Conservation (phyloP, 2,797 vertebrate genomes). For the Eptatretus atami region DNA sequence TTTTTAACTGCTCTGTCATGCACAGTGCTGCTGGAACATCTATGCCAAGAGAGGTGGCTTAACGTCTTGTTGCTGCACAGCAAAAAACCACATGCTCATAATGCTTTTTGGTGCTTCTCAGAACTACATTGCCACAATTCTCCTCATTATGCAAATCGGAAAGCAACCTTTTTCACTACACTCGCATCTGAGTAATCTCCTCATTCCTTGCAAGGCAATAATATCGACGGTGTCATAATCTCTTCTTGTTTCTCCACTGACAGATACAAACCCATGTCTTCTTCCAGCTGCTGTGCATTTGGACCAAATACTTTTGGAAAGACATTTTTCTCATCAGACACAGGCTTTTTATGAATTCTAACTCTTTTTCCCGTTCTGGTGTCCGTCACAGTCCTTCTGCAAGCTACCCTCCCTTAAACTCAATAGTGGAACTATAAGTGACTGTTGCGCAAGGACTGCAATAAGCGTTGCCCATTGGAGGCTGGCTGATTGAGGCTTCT, state of each 20-base stretch:
- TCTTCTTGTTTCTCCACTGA: background rate
- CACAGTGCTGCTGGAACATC: background rate
- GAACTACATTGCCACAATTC: background rate
- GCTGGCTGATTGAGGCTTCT: background rate
- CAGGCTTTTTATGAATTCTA: constrained; percentile 3
- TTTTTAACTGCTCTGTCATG: background rate
- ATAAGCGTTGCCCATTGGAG: background rate
- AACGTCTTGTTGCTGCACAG: background rate
- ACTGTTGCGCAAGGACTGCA: background rate
- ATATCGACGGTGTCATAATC: background rate
- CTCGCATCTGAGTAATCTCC: background rate
- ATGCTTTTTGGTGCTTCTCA: background rate
- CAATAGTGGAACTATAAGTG: background rate
- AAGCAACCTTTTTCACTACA: background rate
- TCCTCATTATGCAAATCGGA: background rate
- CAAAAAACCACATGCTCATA: background rate
- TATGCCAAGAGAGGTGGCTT: background rate
- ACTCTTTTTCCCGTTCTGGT: constrained; percentile 2
- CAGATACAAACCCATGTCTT: background rate
- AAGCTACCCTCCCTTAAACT: constrained; percentile 3
- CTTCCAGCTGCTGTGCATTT: background rate
- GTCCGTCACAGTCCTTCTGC: background rate
- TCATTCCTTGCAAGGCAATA: background rate
- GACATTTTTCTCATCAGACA: constrained; percentile 3
- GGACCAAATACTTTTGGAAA: background rate